Evolutionary conservation across 2,113 vertebrate genomes (phyloP), one percentile per base, ranked within the genome.

Genomic region (Tautogolabrus adspersus): DNA sequence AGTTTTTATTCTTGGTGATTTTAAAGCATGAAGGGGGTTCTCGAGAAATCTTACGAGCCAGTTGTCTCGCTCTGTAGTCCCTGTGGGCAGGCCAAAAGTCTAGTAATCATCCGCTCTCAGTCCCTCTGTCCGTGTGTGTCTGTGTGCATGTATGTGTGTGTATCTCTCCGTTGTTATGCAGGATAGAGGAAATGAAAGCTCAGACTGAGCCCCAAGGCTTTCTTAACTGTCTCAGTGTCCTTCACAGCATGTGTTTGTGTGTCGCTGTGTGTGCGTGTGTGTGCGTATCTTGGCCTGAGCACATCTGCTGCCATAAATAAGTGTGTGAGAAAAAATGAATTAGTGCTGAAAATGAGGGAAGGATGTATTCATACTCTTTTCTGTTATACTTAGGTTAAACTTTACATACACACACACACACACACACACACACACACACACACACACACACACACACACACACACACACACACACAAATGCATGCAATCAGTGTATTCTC

Each of bases 101-200:
- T 88, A 79, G 73, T 83, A 91, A 84, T 64, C 72, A 76, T 93
- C 84, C 57, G 52, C 86, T 80, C 49, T 68, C 12, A 47, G 63
- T 55, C 46, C 60, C 68, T 76, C 18, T 62, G 54, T 79, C 42
- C 72, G 54, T 75, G 19, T 57, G 1, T 86, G 23, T 63, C 37
- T 72, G 58, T 79, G 59, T 80, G 74, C 71, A 49, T 79, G 19
- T 58, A n/a, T 63, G 44, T 87, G 66, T 77, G 76, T 87, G 66
- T 76, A 8, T 78, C 11, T 66, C 66, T 89, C 77, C 67, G 85
- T 90, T 89, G 88, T 88, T 79, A 79, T 91, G 89, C 87, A 88
- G 87, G 86, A 91, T 81, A 93, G 91, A 94, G 92, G 92, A 94
- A 94, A 93, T 94, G 90, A 94, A 94, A 94, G 91, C 83, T 94